Conservation (phyloP, 1,140 invertebrate genomes). For the Drosophila athabasca region DNA sequence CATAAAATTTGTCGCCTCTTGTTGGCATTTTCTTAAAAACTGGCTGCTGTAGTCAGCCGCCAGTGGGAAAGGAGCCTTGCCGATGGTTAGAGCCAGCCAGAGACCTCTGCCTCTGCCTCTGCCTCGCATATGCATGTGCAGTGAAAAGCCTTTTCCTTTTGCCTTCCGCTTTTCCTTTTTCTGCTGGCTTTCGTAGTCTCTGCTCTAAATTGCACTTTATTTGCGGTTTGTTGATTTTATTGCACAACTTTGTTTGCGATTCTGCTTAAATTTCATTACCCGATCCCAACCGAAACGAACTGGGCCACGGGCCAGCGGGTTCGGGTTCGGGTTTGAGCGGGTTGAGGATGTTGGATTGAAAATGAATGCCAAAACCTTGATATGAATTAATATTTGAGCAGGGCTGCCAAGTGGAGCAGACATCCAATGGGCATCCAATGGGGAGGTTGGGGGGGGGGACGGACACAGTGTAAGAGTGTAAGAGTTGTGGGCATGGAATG, state of each 20-base stretch:
- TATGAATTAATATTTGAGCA: conserved; percentile 82
- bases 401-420: conserved; percentile 59
- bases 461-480: conserved; percentile 2
- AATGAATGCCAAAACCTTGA: conserved; percentile 77
- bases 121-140: conserved; percentile 29
- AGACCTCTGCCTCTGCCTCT: conserved; percentile 5
- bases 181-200: conserved; percentile 8
- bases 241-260: conserved; percentile 70
- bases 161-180: conserved; percentile 5
- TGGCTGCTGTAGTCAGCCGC: conserved; percentile 23
- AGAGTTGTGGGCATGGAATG: conserved; percentile 33
- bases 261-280: conserved; percentile 79
- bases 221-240: conserved; percentile 73
- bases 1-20: conserved; percentile 42
- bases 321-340: background rate
- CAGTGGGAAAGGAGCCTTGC: conserved; percentile 32
- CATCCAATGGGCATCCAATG: conserved; percentile 25
- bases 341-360: conserved; percentile 43
- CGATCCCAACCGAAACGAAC: conserved; percentile 55
- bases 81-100: conserved; percentile 58
- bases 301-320: conserved; percentile 35
- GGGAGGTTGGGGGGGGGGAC: conserved; percentile 1
- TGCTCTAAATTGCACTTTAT: conserved; percentile 64
- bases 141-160: conserved; percentile 32
- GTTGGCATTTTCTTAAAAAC: conserved; percentile 29